Percentiles rank a stretch among this genome's conserved stretches.
phyloP scores from a whole-genome alignment of 2,888 invertebrate genomes.

The Stegophylla sp. region DNA sequence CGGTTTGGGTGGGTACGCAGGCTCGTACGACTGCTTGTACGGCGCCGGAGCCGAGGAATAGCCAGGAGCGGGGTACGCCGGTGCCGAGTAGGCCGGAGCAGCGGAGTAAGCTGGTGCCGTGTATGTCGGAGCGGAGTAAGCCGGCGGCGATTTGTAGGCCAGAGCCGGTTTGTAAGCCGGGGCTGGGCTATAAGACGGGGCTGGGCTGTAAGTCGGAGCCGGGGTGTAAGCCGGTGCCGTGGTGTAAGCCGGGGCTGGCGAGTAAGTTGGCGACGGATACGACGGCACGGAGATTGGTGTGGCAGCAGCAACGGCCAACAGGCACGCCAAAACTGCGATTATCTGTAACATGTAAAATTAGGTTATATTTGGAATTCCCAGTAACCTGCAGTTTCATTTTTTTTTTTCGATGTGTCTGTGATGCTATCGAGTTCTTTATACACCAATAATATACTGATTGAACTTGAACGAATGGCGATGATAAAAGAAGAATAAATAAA shows the following conservation, averaged over 20 bases:
- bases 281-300: constrained; percentile 46
- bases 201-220: constrained; percentile 15
- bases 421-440: no score
- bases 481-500: no score
- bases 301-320: constrained; percentile 6
- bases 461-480: no score
- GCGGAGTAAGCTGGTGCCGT: neutral
- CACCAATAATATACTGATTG: no score
- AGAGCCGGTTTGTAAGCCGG: neutral
- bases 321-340: constrained; percentile 30
- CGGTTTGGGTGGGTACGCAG: constrained; percentile 60
- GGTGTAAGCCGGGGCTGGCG: constrained; percentile 29
- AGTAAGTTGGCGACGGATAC: constrained; percentile 1
- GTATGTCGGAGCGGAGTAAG: constrained; percentile 22
- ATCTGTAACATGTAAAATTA: constrained; percentile 6
- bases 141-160: constrained; percentile 10
- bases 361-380: no score
- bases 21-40: constrained; percentile 45
- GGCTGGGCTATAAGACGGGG: constrained; percentile 42
- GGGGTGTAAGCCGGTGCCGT: constrained; percentile 27
- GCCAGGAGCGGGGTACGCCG: constrained; percentile 12
- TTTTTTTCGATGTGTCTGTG: no score
- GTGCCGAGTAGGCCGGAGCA: constrained; percentile 10
- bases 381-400: no score
- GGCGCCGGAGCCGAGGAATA: neutral